Base-by-base conservation (phyloP, 2,113 vertebrate species). In the Willisornis vidua region DNA sequence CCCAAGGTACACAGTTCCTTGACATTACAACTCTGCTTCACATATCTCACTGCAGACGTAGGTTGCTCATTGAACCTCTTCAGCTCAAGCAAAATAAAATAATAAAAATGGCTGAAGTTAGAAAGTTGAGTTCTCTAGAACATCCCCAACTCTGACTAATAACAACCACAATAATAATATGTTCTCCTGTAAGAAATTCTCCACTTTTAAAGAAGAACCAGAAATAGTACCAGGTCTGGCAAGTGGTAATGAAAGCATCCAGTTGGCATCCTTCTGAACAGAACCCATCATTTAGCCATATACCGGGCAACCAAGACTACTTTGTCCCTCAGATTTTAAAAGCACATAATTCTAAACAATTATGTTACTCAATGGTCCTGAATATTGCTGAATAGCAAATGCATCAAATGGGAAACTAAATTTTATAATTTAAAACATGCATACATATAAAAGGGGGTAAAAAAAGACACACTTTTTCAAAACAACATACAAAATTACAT, bases 401-500 rank as follows among this genome's bases (percentile, higher is more conserved):
- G 72, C 51, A 73, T 80, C 61, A 76, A 86, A 90, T 49, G 46
- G 68, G 52, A 94, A 88, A 57, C 55, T 89, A 51, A 37, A 91
- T 87, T 89, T 89, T 78, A 33, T 85, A 52, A 93, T 84, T 93
- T 80, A 86, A 93, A 94, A 72, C 66, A 80, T 55, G 68, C 54
- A 57, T 58, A 61, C 52, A 62, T 14, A 45, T 87, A 87, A 89
- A 89, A 87, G 4, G 5, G 68, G 26, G 19, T 22, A 1, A 12
- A 8, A 33, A 39, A 67, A 23, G 15, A 52, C 6, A 77, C 14
- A 13, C 43, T 79, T 89, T 87, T 87, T 66, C 63, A 85, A 84
- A 94, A 74, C 33, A 95, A 77, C 83, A 75, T 54, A 77, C 75
- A 94, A 92, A 96, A 94, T 94, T 91, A 94, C 88, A 90, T 52